Evolutionary conservation across 2,888 invertebrate species (phyloP).

Genomic region (Drosophila greeni): DNA sequence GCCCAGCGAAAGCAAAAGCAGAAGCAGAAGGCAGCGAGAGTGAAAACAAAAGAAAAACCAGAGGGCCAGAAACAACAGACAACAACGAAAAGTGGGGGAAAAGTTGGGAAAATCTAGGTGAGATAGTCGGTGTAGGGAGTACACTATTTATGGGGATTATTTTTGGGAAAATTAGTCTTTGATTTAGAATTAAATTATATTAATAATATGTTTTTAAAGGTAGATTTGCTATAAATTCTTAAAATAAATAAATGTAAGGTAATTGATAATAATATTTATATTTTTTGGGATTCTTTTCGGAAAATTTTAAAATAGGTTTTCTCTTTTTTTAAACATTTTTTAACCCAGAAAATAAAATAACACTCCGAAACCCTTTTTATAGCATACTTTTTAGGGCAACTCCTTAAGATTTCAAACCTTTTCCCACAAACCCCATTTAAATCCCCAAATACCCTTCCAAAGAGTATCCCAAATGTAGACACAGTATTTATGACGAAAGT

Average conservation of each 20-base stretch:
- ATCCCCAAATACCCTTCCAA: neutral
- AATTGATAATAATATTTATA: too few relatives aligned
- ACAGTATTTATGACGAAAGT: constrained; percentile 64
- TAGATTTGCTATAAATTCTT: neutral
- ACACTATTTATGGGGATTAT: neutral
- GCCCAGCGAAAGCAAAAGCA: constrained; percentile 30
- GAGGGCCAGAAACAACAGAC: constrained; percentile 1
- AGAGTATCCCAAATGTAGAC: constrained; percentile 19
- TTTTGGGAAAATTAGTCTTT: rapidly evolving
- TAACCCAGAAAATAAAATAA: too few relatives aligned
- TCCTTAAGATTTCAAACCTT: neutral
- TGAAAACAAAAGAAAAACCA: constrained; percentile 34
- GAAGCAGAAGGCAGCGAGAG: constrained; percentile 26
- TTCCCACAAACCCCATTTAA: neutral
- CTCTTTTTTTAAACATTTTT: too few relatives aligned
- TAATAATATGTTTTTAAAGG: neutral
- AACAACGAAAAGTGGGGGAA: constrained; percentile 14
- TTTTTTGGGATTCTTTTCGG: too few relatives aligned
- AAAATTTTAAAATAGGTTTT: too few relatives aligned
- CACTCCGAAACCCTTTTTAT: too few relatives aligned
- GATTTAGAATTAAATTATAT: rapidly evolving
- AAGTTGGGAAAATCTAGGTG: constrained; percentile 3
- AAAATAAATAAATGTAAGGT: neutral
- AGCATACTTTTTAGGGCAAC: neutral
- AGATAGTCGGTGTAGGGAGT: neutral